phyloP scores from a whole-genome alignment of 2,797 vertebrate genomes.

The Hemibagrus guttatus region DNA sequence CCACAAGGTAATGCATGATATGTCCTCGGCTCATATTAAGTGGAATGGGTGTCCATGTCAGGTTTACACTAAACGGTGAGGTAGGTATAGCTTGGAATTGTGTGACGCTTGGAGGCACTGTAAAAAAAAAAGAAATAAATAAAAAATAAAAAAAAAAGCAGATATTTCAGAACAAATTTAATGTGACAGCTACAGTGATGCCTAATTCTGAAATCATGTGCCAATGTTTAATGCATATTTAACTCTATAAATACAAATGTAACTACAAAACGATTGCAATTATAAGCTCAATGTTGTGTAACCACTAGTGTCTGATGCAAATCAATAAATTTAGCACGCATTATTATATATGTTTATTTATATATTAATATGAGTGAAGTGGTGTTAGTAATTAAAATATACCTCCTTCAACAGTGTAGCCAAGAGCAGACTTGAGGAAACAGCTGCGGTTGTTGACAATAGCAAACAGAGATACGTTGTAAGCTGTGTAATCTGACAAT shows the following conservation, averaged over 20 bases:
- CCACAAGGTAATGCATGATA: slow-evolving; percentile 67
- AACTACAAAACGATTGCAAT: neutral
- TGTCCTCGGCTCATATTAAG: slow-evolving; percentile 56
- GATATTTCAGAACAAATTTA: neutral
- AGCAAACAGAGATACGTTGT: slow-evolving; percentile 69
- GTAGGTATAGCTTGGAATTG: slow-evolving; percentile 55
- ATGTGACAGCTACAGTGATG: neutral
- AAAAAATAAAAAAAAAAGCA: neutral
- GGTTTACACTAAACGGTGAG: slow-evolving; percentile 51
- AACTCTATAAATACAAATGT: neutral
- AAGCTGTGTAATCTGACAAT: slow-evolving; percentile 67
- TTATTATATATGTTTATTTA: too few relatives aligned
- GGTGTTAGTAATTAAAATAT: neutral
- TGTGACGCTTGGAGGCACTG: slow-evolving; percentile 65
- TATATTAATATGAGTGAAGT: neutral
- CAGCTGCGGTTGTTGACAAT: slow-evolving; percentile 44
- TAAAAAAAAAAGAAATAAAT: neutral
- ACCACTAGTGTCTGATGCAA: neutral
- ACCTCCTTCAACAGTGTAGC: slow-evolving; percentile 68
- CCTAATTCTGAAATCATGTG: neutral
- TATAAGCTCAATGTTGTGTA: neutral
- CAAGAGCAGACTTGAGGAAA: slow-evolving; percentile 57
- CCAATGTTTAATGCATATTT: neutral
- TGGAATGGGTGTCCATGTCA: slow-evolving; percentile 67
- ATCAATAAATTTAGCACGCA: neutral